Evolutionary conservation across 2,888 invertebrate genomes (phyloP).

Genomic region (Cerastis leucographa): DNA sequence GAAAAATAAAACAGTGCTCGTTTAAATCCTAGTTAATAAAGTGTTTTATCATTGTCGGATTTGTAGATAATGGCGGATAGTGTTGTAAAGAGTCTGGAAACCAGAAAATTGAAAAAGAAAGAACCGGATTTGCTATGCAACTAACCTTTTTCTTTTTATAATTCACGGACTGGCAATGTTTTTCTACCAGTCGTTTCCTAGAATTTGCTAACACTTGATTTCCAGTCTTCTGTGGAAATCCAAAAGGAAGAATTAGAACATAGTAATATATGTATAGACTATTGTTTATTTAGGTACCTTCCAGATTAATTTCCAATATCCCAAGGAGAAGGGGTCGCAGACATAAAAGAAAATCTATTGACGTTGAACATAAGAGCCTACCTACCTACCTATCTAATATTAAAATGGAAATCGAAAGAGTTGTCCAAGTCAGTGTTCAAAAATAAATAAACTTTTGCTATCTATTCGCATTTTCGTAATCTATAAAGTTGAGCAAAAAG

Average conservation of each 20-base stretch:
- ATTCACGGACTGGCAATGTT: background rate
- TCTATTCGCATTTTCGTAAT: conserved; percentile 7
- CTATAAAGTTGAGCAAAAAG: conserved; percentile 21
- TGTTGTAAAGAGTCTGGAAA: background rate
- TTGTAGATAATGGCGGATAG: background rate
- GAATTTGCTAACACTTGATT: background rate
- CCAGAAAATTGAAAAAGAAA: no score
- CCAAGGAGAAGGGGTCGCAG: background rate
- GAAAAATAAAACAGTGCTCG: conserved; percentile 5
- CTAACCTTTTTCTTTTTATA: background rate
- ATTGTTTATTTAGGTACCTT: background rate
- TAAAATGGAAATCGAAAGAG: background rate
- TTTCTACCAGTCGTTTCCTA: background rate
- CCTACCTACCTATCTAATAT: background rate
- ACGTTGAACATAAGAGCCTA: background rate
- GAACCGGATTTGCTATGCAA: background rate
- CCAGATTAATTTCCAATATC: no score
- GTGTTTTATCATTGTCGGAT: background rate
- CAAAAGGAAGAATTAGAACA: background rate
- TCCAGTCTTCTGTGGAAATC: background rate
- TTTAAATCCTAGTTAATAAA: conserved; percentile 12
- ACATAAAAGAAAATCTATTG: background rate
- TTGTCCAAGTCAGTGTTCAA: background rate
- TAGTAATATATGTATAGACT: background rate
- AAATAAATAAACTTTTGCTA: conserved; percentile 8